Evolutionary conservation across 2,888 invertebrate species (phyloP).

Genomic region (Diaphora mendica): DNA sequence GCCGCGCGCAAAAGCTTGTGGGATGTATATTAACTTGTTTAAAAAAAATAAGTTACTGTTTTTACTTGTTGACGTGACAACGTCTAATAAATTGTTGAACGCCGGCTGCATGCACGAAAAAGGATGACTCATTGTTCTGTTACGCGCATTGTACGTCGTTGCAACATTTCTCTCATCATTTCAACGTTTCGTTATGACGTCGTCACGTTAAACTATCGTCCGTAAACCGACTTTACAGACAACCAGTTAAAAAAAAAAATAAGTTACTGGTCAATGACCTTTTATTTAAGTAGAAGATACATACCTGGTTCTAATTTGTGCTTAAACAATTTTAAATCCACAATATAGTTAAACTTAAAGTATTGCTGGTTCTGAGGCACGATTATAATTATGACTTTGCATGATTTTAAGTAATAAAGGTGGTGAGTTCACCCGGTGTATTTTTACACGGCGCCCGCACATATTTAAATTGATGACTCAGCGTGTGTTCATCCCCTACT

Average conservation of each 20-base stretch:
- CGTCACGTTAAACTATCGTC: too few species aligned
- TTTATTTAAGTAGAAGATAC: neutral
- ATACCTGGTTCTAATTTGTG: neutral
- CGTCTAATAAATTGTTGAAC: too few species aligned
- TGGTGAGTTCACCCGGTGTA: slow-evolving; percentile 35
- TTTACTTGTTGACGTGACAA: too few species aligned
- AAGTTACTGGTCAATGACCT: neutral
- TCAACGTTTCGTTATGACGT: too few species aligned
- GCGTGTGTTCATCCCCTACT: slow-evolving; percentile 34
- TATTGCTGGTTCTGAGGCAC: slow-evolving; percentile 43
- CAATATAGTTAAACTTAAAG: slow-evolving; percentile 11
- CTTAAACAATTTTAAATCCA: neutral
- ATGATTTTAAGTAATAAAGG: slow-evolving; percentile 57
- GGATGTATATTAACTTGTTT: too few species aligned
- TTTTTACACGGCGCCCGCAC: slow-evolving; percentile 39
- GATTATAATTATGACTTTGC: slow-evolving; percentile 52
- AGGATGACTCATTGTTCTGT: too few species aligned
- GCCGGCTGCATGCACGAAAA: too few species aligned
- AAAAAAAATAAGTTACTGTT: too few species aligned
- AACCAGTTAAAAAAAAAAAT: neutral
- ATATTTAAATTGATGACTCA: slow-evolving; percentile 60
- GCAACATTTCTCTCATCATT: too few species aligned
- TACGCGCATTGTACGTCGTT: too few species aligned
- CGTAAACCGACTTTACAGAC: too few species aligned
- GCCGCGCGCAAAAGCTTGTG: too few species aligned